These are phyloP conservation scores for Kryphioiulus occultus DNA, from an alignment of 2,888 invertebrate genomes.

Conservation along the genomic window DNA sequence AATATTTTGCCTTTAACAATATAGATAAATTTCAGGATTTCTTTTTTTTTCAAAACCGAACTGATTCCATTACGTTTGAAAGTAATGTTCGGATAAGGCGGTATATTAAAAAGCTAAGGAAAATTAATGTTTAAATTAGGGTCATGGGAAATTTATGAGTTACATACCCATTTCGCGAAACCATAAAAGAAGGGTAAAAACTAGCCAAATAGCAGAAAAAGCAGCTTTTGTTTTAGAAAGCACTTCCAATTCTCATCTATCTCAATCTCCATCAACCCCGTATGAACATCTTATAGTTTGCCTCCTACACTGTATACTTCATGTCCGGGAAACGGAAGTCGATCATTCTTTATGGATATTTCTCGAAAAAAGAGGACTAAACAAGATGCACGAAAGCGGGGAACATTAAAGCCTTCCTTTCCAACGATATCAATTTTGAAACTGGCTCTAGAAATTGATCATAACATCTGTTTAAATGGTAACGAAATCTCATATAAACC, in stretches of 20 bases:
- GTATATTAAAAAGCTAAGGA: constrained; percentile 40
- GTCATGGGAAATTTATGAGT: constrained; percentile 39
- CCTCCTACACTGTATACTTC: not conserved
- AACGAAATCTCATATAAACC: not conserved
- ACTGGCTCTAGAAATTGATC: not conserved
- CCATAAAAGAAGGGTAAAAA: constrained; percentile 40
- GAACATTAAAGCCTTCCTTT: not conserved
- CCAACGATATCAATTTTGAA: not conserved
- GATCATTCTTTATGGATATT: constrained; percentile 10
- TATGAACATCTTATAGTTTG: not conserved
- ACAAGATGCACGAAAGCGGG: constrained; percentile 10
- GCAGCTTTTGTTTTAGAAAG: constrained; percentile 37
- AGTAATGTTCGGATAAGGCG: constrained; percentile 24
- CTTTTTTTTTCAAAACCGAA: not conserved
- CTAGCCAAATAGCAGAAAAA: constrained; percentile 39
- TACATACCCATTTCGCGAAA: constrained; percentile 21
- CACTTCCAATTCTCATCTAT: constrained; percentile 40
- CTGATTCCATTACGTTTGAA: constrained; percentile 36
- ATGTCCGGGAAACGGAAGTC: constrained; percentile 15
- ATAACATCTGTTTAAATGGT: not conserved
- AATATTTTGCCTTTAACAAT: not conserved
- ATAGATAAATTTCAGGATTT: constrained; percentile 25
- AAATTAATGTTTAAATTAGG: constrained; percentile 40
- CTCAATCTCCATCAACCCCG: constrained; percentile 17
- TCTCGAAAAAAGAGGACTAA: not conserved